These are phyloP conservation scores for Argopecten irradians DNA, from an alignment of 1,140 invertebrate genomes.

Conservation along the genomic window DNA sequence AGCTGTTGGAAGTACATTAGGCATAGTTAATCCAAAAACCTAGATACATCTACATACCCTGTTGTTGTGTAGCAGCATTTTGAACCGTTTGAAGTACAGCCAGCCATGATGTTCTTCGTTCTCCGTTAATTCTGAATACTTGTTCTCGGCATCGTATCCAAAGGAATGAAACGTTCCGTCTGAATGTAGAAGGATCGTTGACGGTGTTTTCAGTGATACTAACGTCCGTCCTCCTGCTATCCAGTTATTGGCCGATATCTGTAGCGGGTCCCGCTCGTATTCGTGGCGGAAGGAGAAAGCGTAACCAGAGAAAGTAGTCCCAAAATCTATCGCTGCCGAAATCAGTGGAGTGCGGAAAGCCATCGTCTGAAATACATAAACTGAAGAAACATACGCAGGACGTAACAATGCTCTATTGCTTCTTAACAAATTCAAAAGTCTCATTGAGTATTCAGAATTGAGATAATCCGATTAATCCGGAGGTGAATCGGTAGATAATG, in stretches of 20 bases:
- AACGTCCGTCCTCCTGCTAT: neutral
- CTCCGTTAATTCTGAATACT: conserved; percentile 44
- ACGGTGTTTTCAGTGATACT: conserved; percentile 40
- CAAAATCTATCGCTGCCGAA: conserved; percentile 46
- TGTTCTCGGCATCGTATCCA: conserved; percentile 48
- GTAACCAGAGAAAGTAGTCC: conserved; percentile 50
- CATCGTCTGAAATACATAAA: neutral
- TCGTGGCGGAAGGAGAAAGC: conserved; percentile 50
- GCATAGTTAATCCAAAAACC: no score
- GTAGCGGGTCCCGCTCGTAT: conserved; percentile 32
- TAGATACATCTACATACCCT: conserved; percentile 27
- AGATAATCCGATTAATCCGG: no score
- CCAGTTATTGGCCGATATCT: conserved; percentile 33
- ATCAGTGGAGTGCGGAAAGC: neutral
- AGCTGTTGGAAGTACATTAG: no score
- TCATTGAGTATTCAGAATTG: no score
- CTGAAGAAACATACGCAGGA: no score
- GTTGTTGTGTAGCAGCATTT: conserved; percentile 41
- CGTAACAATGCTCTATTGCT: no score
- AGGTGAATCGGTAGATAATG: no score
- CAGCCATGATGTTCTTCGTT: conserved; percentile 32
- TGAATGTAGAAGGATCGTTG: conserved; percentile 28
- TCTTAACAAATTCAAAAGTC: no score
- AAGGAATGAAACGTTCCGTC: conserved; percentile 32
- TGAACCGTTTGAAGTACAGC: conserved; percentile 44